Evolutionary conservation across 2,888 invertebrate genomes (phyloP).

Genomic region (Synanthedon myopaeformis): DNA sequence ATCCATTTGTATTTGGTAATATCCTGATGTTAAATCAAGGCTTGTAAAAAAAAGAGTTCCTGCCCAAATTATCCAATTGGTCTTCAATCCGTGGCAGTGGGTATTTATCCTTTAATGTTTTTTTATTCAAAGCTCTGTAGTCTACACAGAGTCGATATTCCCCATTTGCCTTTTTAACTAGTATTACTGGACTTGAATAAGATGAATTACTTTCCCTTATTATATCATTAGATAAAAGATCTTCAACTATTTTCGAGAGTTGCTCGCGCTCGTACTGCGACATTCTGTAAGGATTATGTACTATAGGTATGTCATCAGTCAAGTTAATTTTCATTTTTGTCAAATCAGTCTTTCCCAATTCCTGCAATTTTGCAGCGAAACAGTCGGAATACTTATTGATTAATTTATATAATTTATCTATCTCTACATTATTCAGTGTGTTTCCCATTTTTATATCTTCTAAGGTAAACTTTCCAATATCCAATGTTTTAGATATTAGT

Average conservation of each 20-base stretch:
- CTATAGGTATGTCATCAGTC: neutral
- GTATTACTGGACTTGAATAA: slow-evolving; percentile 7
- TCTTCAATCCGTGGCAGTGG: slow-evolving; percentile 13
- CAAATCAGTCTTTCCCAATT: neutral
- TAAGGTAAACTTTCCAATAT: neutral
- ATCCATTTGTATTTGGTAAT: slow-evolving; percentile 18
- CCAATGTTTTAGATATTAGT: neutral
- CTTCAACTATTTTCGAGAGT: neutral
- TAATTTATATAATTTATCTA: neutral
- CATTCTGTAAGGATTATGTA: neutral
- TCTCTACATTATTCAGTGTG: neutral
- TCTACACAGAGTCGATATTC: slow-evolving; percentile 13
- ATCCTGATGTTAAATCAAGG: slow-evolving; percentile 13
- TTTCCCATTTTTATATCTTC: neutral
- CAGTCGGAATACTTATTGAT: neutral
- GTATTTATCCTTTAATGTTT: slow-evolving; percentile 9
- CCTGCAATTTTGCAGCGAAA: neutral
- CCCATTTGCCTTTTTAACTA: slow-evolving; percentile 8
- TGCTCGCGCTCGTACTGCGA: neutral
- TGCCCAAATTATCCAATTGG: slow-evolving; percentile 11
- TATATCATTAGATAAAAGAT: neutral
- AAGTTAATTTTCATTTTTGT: neutral
- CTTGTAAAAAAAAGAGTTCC: slow-evolving; percentile 8
- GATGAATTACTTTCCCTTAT: slow-evolving; percentile 5
- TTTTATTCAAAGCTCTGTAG: slow-evolving; percentile 9